These are phyloP conservation scores for Ametastegia equiseti DNA, from an alignment of 2,888 invertebrate species.

Conservation along the genomic window DNA sequence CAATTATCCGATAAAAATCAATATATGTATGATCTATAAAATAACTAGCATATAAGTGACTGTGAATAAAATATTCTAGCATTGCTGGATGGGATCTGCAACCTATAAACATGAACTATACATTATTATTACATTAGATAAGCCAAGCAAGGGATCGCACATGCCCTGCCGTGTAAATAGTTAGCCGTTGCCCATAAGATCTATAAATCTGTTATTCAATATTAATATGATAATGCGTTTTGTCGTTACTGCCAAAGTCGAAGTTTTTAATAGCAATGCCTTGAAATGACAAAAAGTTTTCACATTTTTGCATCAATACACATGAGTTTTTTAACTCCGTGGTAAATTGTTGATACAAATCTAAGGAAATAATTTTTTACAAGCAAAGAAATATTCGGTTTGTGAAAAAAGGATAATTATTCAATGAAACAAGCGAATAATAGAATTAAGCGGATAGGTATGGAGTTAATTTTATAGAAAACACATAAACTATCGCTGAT, in stretches of 20 bases:
- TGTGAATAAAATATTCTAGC: not conserved
- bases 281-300: not conserved
- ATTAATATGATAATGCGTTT: not conserved
- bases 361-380: not conserved
- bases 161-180: conserved; percentile 15
- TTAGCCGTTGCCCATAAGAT: conserved; percentile 23
- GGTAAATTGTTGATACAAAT: not conserved
- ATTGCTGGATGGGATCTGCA: not conserved
- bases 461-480: not conserved
- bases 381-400: not conserved
- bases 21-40: not conserved
- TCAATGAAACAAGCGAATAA: not conserved
- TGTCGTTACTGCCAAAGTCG: not conserved
- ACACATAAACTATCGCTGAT: not conserved
- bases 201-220: conserved; percentile 8
- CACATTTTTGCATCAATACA: not conserved
- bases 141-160: conserved; percentile 46
- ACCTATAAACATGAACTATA: not conserved
- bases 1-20: not conserved
- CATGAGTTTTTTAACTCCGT: not conserved
- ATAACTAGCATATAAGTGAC: conserved; percentile 21
- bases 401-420: conserved; percentile 6
- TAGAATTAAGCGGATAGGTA: not conserved
- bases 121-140: conserved; percentile 23
- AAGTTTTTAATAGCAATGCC: not conserved